These are phyloP conservation scores for Drosophila nr. medialis DNA, from an alignment of 2,888 invertebrate species.

Conservation along the genomic window DNA sequence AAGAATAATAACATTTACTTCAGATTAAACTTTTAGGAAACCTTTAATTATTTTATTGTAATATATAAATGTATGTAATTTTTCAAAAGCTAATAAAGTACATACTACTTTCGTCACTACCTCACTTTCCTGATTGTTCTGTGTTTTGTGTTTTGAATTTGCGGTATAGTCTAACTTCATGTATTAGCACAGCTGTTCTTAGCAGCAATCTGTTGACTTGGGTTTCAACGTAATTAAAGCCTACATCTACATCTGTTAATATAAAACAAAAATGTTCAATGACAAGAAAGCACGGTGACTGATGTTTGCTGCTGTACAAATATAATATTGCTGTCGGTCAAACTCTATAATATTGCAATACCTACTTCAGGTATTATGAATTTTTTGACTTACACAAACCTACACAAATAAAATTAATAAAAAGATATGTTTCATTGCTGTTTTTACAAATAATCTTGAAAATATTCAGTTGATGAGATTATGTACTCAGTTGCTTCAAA, in stretches of 20 bases:
- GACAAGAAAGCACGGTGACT: slow-evolving; percentile 3
- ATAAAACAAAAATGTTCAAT: slow-evolving; percentile 4
- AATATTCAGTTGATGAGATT: not conserved
- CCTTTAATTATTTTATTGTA: not conserved
- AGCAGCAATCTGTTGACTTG: slow-evolving; percentile 28
- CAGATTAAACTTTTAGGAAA: not conserved
- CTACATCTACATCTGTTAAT: slow-evolving; percentile 23
- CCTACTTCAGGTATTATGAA: slow-evolving; percentile 15
- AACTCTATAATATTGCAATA: not conserved
- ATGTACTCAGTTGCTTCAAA: slow-evolving; percentile 14
- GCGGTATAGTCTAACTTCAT: slow-evolving; percentile 7
- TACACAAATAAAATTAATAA: not conserved
- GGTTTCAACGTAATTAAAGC: slow-evolving; percentile 20
- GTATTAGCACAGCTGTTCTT: slow-evolving; percentile 42
- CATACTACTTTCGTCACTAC: slow-evolving; percentile 35
- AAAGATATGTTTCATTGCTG: not conserved
- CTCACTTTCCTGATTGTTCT: not conserved
- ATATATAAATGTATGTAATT: not conserved
- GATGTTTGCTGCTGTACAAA: slow-evolving; percentile 36
- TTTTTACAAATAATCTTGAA: not conserved
- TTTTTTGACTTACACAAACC: slow-evolving; percentile 2
- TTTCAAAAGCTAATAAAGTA: not conserved
- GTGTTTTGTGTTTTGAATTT: slow-evolving; percentile 8
- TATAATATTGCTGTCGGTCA: slow-evolving; percentile 10
- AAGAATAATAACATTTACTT: not conserved